Conservation (phyloP, 2,888 invertebrate genomes). For the Toxonevra muliebris region DNA sequence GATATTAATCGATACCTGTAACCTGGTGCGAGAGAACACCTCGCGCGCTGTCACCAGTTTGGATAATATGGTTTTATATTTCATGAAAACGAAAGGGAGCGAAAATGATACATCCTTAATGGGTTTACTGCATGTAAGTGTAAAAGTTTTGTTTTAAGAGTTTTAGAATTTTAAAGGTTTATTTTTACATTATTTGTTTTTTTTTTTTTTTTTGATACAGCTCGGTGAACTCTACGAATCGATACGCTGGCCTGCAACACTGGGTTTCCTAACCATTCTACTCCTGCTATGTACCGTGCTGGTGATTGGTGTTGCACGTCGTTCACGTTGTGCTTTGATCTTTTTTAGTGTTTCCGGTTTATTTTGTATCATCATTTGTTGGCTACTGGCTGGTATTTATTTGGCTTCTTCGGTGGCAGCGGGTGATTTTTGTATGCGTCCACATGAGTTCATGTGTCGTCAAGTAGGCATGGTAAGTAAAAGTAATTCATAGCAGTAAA, state of each 20-base stretch:
- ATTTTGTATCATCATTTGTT: conserved; percentile 70
- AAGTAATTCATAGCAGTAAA: conserved; percentile 2
- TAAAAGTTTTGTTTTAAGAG: neutral
- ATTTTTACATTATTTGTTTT: neutral
- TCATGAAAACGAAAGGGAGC: conserved; percentile 63
- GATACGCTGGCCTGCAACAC: conserved; percentile 65
- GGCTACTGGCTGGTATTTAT: conserved; percentile 88
- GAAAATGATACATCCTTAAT: conserved; percentile 63
- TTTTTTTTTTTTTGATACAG: conserved; percentile 43
- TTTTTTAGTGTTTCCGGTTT: conserved; percentile 88
- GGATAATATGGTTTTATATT: conserved; percentile 65
- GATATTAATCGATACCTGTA: conserved; percentile 74
- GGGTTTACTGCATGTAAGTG: conserved; percentile 61
- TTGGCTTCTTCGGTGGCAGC: conserved; percentile 84
- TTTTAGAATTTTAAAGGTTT: conserved; percentile 1
- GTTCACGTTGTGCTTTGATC: conserved; percentile 85
- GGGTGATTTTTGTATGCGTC: conserved; percentile 86
- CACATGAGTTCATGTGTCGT: conserved; percentile 69
- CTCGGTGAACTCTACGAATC: conserved; percentile 64
- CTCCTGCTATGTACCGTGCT: conserved; percentile 63
- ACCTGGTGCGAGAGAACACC: conserved; percentile 77
- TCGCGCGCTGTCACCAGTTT: conserved; percentile 72
- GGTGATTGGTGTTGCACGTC: conserved; percentile 65
- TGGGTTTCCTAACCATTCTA: conserved; percentile 63
- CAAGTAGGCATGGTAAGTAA: conserved; percentile 64